Evolutionary conservation across 2,888 invertebrate genomes (phyloP).

Genomic region (Megamerina dolium): DNA sequence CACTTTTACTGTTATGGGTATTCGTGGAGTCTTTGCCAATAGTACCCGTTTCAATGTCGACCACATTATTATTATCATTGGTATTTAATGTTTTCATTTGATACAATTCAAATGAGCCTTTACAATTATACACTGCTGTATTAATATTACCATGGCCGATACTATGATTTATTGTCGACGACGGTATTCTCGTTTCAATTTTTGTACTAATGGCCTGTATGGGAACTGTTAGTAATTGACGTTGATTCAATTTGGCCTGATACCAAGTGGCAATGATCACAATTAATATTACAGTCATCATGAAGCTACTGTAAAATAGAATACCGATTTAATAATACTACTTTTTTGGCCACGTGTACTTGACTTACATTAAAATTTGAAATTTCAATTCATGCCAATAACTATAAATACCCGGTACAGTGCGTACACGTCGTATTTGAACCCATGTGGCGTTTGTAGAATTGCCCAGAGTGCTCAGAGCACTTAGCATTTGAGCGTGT

Average conservation of each 20-base stretch:
- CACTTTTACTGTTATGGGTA: neutral
- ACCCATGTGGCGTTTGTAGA: constrained; percentile 35
- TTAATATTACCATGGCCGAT: constrained; percentile 8
- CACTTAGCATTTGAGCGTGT: constrained; percentile 36
- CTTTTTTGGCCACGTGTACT: neutral
- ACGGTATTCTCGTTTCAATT: constrained; percentile 24
- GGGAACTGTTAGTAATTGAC: constrained; percentile 24
- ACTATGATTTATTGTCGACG: constrained; percentile 12
- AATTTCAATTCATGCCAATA: constrained; percentile 60
- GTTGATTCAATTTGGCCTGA: constrained; percentile 53
- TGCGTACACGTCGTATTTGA: constrained; percentile 56
- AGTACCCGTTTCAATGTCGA: constrained; percentile 32
- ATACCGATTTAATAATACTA: neutral
- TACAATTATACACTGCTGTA: neutral
- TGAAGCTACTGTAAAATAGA: constrained; percentile 30
- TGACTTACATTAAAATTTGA: constrained; percentile 61
- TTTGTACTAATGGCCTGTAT: constrained; percentile 38
- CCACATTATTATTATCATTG: constrained; percentile 36
- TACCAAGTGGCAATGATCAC: constrained; percentile 60
- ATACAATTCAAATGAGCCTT: constrained; percentile 38
- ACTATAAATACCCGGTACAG: constrained; percentile 64
- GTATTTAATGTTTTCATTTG: constrained; percentile 43
- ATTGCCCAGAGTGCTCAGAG: constrained; percentile 16
- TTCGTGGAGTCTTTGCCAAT: constrained; percentile 38
- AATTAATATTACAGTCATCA: constrained; percentile 36